phyloP scores from a whole-genome alignment of 1,140 invertebrate species.

The Scaptomyza montana region DNA sequence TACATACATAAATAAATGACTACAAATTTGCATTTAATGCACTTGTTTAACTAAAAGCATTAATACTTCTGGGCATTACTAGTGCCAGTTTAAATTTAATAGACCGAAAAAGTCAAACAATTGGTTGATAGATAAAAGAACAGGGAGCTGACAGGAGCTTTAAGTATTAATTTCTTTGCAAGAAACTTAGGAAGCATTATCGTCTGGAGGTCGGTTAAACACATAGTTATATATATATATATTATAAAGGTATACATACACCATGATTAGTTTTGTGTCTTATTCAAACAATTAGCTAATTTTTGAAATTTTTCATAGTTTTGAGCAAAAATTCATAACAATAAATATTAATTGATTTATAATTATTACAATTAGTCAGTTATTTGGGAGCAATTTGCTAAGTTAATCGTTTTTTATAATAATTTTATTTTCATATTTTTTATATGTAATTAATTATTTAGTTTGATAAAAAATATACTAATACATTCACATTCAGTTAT shows the following conservation, averaged over 20 bases:
- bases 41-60: slow-evolving; percentile 63
- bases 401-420: slow-evolving; percentile 33
- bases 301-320: slow-evolving; percentile 39
- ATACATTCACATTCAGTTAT: slow-evolving; percentile 45
- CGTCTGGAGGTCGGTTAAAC: slow-evolving; percentile 30
- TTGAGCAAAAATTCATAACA: slow-evolving; percentile 60
- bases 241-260: slow-evolving; percentile 5
- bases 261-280: slow-evolving; percentile 6
- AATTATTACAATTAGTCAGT: slow-evolving; percentile 42
- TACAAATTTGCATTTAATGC: slow-evolving; percentile 76
- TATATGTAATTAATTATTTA: slow-evolving; percentile 11
- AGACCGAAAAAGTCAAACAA: slow-evolving; percentile 22
- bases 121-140: slow-evolving; percentile 24
- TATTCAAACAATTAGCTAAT: slow-evolving; percentile 29
- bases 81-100: slow-evolving; percentile 31
- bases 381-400: slow-evolving; percentile 38
- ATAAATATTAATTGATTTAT: slow-evolving; percentile 38
- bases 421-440: slow-evolving; percentile 54
- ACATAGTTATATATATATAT: slow-evolving; percentile 40
- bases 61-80: slow-evolving; percentile 52
- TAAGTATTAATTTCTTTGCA: slow-evolving; percentile 23
- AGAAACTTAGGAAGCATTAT: slow-evolving; percentile 53
- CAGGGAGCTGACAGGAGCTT: not conserved
- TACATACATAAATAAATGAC: slow-evolving; percentile 68
- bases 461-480: slow-evolving; percentile 23